Percentiles rank a stretch among this genome's conserved stretches.
These are phyloP conservation scores for Datnioides undecimradiatus DNA, from an alignment of 2,113 vertebrate genomes.

Conservation along the genomic window DNA sequence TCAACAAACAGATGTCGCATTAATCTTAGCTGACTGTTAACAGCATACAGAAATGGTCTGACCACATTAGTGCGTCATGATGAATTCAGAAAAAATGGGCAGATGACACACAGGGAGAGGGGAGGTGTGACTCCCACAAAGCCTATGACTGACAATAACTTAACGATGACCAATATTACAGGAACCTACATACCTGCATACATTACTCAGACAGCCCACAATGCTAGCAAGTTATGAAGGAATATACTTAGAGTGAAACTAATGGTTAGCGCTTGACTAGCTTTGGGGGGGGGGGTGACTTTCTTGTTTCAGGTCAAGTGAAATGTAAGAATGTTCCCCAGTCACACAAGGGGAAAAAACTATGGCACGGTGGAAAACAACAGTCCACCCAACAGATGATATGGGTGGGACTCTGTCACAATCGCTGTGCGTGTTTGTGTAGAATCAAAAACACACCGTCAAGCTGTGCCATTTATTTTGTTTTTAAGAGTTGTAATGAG, in stretches of 20 bases:
- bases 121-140: conserved; percentile 63
- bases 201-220: conserved; percentile 40
- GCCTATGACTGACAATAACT: conserved; percentile 60
- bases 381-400: conserved; percentile 20
- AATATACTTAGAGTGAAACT: conserved; percentile 39
- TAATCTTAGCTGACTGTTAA: conserved; percentile 6
- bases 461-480: conserved; percentile 6
- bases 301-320: conserved; percentile 56
- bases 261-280: conserved; percentile 9
- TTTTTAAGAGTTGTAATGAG: neutral
- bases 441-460: neutral
- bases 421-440: neutral
- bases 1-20: conserved; percentile 1
- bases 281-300: conserved; percentile 7
- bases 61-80: conserved; percentile 47
- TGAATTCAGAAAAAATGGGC: conserved; percentile 71
- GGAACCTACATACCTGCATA: conserved; percentile 56
- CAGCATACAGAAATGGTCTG: conserved; percentile 31
- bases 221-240: conserved; percentile 62
- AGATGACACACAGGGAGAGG: conserved; percentile 75
- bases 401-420: conserved; percentile 9
- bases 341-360: conserved; percentile 27
- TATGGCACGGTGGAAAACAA: conserved; percentile 25
- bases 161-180: conserved; percentile 46
- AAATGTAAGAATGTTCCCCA: conserved; percentile 51